These are phyloP conservation scores for Acipenser oxyrinchus DNA, from an alignment of 2,797 vertebrate species.

Conservation along the genomic window DNA sequence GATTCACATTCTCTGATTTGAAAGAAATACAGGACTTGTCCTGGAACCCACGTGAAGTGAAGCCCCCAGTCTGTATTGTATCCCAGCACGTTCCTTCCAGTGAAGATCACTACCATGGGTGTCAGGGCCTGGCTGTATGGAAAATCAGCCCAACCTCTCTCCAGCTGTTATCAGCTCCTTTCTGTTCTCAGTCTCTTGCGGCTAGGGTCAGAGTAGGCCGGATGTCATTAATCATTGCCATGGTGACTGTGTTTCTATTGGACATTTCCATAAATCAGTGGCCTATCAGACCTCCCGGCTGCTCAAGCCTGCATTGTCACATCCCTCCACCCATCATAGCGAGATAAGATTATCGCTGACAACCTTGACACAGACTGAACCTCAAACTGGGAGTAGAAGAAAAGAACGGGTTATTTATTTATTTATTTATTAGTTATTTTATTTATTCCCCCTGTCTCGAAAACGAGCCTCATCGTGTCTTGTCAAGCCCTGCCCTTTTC, in stretches of 20 bases:
- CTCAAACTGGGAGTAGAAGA: slow-evolving; percentile 40
- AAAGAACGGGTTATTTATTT: slow-evolving; percentile 33
- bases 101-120: too few species aligned
- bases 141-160: slow-evolving; percentile 14
- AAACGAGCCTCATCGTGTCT: slow-evolving; percentile 69
- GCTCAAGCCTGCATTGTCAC: slow-evolving; percentile 65
- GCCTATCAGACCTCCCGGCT: slow-evolving; percentile 59
- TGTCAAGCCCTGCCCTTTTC: slow-evolving; percentile 66
- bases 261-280: slow-evolving; percentile 73
- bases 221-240: slow-evolving; percentile 71
- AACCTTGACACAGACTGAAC: slow-evolving; percentile 62
- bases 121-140: slow-evolving; percentile 29
- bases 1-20: too few species aligned
- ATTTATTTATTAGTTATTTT: slow-evolving; percentile 41
- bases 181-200: slow-evolving; percentile 35
- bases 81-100: too few species aligned
- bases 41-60: too few species aligned
- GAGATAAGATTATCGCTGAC: slow-evolving; percentile 84
- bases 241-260: slow-evolving; percentile 45
- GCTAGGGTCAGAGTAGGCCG: slow-evolving; percentile 34
- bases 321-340: slow-evolving; percentile 64
- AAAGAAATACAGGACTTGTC: too few species aligned
- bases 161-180: slow-evolving; percentile 33
- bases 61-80: too few species aligned
- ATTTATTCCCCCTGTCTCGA: slow-evolving; percentile 58